A percentile compares a stretch with the other conserved stretches of the same genome.
Conservation (phyloP, 1,140 invertebrate genomes). For the Drosophila murphyi region DNA sequence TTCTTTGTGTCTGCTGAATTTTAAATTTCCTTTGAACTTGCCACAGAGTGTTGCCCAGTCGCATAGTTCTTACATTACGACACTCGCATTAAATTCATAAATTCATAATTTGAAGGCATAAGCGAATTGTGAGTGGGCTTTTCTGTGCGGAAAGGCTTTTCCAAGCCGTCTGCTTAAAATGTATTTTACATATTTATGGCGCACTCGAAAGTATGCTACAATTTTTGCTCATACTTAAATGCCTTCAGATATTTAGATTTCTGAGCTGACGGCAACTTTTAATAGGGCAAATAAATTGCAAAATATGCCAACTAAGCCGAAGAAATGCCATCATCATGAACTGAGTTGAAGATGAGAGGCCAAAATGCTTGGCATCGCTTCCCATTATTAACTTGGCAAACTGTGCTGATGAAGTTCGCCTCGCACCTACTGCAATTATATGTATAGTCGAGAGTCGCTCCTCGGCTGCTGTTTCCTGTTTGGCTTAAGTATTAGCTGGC, state of each 20-base stretch:
- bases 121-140: slow-evolving; percentile 24
- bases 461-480: slow-evolving; percentile 6
- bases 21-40: background rate
- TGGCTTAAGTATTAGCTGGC: slow-evolving; percentile 22
- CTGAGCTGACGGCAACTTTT: slow-evolving; percentile 47
- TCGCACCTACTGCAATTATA: no score
- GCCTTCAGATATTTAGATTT: slow-evolving; percentile 17
- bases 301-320: slow-evolving; percentile 42
- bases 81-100: slow-evolving; percentile 17
- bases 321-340: slow-evolving; percentile 32
- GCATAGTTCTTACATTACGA: background rate
- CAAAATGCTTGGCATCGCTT: slow-evolving; percentile 65
- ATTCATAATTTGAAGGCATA: slow-evolving; percentile 31
- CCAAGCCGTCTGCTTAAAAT: slow-evolving; percentile 29
- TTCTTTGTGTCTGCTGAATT: background rate
- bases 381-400: slow-evolving; percentile 79
- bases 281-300: slow-evolving; percentile 68
- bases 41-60: slow-evolving; percentile 5
- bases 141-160: slow-evolving; percentile 7
- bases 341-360: slow-evolving; percentile 36
- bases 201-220: slow-evolving; percentile 60
- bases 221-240: slow-evolving; percentile 45
- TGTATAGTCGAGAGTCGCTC: background rate
- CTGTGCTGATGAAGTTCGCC: slow-evolving; percentile 64
- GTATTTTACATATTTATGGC: slow-evolving; percentile 71